Base-by-base conservation (phyloP, 2,888 invertebrate genomes). In the Arctia plantaginis region DNA sequence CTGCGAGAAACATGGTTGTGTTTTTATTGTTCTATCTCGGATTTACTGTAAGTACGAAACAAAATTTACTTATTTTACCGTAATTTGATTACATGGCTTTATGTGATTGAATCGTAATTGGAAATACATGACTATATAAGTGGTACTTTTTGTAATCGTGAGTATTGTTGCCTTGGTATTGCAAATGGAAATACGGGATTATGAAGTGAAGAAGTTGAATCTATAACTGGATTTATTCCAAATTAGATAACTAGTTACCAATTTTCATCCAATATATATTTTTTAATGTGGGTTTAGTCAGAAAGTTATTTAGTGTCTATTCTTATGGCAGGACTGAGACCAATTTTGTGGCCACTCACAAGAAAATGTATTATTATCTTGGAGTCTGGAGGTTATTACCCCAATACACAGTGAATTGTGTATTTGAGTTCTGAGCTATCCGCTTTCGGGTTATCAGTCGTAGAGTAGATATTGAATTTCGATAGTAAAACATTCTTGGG, bases 1-100 rank as follows among this genome's bases (percentile, higher is more conserved):
- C 75, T 70, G 71, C 70, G 67, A 78, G 66, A 77, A 90, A 88
- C 86, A 89, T 89, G 89, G 76, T 82, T 44, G 75, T 80, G 72
- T 71, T 82, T 65, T 73, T 81, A 20, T 72, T 85, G 30, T 71
- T 84, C 44, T 82, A 72, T 82, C 78, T 82, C 62, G 75, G 81
- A 75, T 78, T 82, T 73, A 79, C 78, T 79, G 83, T 86, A 71
- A 81, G 88, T 88, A 78, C 65, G 1, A 62, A 30, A 62, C 4
- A 62, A 30, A 51, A 39, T 69, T 51, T 39, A 20, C 23, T 74
- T 68, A 55, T 2, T 47, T 71, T 33, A 35, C 23, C 10, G 8
- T 23, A n/a, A 27, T 59, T n/a, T 59, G 3, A 65, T 59, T 27
- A 59, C 13, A 15, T 27, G 27, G 59, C 4, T 27, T 59, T 2